Conservation (phyloP, 2,888 invertebrate species). For the Coenonympha glycerion region DNA sequence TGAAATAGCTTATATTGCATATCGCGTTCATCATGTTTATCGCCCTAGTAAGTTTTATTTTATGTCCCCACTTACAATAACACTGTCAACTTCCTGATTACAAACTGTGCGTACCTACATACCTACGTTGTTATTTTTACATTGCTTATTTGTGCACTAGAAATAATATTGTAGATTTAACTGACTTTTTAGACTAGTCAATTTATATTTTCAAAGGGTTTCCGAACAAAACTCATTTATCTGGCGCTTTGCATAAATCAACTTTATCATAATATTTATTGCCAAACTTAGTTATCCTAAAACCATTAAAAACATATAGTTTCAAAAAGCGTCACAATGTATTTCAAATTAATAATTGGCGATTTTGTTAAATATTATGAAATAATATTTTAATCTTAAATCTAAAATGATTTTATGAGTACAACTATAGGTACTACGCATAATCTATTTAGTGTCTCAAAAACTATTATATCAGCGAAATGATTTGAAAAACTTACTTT, state of each 20-base stretch:
- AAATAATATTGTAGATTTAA: too few species aligned
- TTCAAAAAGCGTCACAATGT: too few species aligned
- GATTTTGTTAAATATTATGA: too few species aligned
- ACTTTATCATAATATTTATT: constrained; percentile 15
- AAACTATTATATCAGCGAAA: too few species aligned
- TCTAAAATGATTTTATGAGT: too few species aligned
- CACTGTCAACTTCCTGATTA: constrained; percentile 16
- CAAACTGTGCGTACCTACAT: too few species aligned
- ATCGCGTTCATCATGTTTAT: constrained; percentile 34
- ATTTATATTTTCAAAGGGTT: background rate
- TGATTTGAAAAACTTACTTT: too few species aligned
- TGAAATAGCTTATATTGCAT: constrained; percentile 35
- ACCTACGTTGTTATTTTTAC: background rate
- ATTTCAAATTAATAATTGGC: too few species aligned
- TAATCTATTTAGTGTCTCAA: too few species aligned
- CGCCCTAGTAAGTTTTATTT: constrained; percentile 30
- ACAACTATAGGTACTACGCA: too few species aligned
- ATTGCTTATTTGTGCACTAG: too few species aligned
- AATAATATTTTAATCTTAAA: too few species aligned
- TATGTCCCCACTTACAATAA: constrained; percentile 14
- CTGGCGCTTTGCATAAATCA: constrained; percentile 12
- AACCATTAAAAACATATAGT: constrained; percentile 10
- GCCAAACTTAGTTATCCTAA: constrained; percentile 12
- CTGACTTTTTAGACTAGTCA: background rate
- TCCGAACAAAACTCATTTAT: background rate